Evolutionary conservation across 2,113 vertebrate species (phyloP).

Genomic region (Siphamia tubifer): DNA sequence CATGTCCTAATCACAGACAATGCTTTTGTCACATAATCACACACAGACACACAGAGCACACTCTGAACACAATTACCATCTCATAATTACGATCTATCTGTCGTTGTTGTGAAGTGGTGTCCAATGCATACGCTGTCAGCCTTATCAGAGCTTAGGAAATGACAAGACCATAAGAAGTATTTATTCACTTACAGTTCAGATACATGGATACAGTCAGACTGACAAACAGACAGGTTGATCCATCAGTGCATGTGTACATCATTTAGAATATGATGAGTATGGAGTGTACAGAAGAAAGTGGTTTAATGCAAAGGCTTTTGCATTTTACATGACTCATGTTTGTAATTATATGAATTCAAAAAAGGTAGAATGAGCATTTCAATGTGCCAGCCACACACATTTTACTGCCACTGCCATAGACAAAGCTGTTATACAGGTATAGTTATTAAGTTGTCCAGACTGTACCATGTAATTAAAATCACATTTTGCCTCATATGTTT

Average conservation of each 20-base stretch:
- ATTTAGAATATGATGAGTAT: neutral
- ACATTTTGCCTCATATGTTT: neutral
- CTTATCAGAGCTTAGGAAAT: conserved; percentile 68
- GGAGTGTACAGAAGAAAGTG: neutral
- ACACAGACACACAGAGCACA: conserved; percentile 26
- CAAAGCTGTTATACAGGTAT: neutral
- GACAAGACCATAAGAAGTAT: conserved; percentile 61
- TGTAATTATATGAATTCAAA: neutral
- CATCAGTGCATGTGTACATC: neutral
- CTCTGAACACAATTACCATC: conserved; percentile 57
- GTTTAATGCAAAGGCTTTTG: neutral
- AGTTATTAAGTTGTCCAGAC: neutral
- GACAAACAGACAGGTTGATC: conserved; percentile 33
- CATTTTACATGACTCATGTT: neutral
- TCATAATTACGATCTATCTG: conserved; percentile 64
- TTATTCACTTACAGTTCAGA: conserved; percentile 60
- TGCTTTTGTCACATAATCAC: conserved; percentile 51
- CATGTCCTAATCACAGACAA: conserved; percentile 43
- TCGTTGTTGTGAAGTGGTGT: conserved; percentile 50
- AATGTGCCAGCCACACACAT: neutral
- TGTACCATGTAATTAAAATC: neutral
- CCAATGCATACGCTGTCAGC: conserved; percentile 10
- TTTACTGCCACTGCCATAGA: neutral
- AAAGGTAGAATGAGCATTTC: neutral
- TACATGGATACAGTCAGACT: conserved; percentile 6